Evolutionary conservation across 2,888 invertebrate species (phyloP).

Genomic region (Pelosia muscerda): DNA sequence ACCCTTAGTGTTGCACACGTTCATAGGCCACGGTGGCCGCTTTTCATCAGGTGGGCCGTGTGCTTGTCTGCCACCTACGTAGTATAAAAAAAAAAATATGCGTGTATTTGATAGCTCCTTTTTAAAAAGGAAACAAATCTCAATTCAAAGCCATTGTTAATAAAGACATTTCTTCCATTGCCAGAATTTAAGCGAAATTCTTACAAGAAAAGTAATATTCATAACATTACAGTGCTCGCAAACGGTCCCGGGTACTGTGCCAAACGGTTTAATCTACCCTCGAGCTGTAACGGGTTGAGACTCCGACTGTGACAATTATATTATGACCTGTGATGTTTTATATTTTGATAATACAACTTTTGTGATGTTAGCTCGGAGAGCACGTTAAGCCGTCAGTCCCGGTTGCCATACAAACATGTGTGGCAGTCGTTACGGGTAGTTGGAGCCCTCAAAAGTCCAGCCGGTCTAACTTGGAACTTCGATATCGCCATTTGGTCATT

Average conservation of each 20-base stretch:
- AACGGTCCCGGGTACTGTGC: conserved; percentile 45
- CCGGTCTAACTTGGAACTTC: no score
- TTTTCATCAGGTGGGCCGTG: no score
- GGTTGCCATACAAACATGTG: no score
- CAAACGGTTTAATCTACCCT: conserved; percentile 55
- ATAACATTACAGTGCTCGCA: conserved; percentile 33
- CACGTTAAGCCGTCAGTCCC: no score
- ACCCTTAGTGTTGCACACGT: no score
- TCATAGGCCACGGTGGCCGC: no score
- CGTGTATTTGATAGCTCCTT: no score
- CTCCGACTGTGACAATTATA: conserved; percentile 38
- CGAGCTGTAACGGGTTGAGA: conserved; percentile 31
- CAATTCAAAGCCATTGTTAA: neutral
- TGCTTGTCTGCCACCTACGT: no score
- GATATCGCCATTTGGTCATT: no score
- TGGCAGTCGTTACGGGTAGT: no score
- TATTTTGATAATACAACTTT: conserved; percentile 22
- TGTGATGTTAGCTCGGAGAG: conserved; percentile 30
- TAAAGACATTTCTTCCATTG: neutral
- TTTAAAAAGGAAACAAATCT: neutral
- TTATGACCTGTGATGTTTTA: conserved; percentile 33
- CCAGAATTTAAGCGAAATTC: conserved; percentile 19
- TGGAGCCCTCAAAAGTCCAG: no score
- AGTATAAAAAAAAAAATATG: no score
- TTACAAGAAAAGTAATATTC: conserved; percentile 18